Evolutionary conservation across 2,797 vertebrate species (phyloP), one percentile per base, ranked within the genome.

Genomic region (Petrocephalus sullivani): DNA sequence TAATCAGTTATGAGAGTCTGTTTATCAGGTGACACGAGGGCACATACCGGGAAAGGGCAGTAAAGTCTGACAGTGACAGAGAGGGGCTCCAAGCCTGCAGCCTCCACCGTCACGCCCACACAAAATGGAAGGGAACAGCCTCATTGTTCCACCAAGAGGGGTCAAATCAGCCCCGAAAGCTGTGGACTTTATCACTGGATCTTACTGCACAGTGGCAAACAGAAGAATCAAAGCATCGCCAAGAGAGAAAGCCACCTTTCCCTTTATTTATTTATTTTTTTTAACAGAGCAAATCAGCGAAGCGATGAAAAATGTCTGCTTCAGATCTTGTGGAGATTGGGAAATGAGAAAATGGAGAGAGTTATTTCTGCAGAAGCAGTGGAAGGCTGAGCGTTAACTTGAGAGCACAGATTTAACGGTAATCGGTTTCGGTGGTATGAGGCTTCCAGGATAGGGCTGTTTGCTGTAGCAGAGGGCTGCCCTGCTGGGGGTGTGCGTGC

Each of bases 271-370:
- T 14, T 56, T 28, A 28, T 21, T 78, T 78, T 78, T 41, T 82
- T 37, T 53, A 78, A 87, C 87, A 88, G 86, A 83, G 81, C 28
- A 71, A 89, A 84, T 89, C 71, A 87, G 56, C 78, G 87, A 49
- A 49, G 85, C 64, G 54, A 28, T 21, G 83, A 75, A 57, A 67
- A 60, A 23, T 19, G 46, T 75, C 60, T 75, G n/a, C 60, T 16
- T 67, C 60, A 85, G 82, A 51, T 67, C 23, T 9, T 12, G 41
- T 37, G 75, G 46, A 87, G 41, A 83, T 14, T 64, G 51, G 85
- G 61, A 51, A 84, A 57, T 71, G 16, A 56, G 67, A 56, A 82
- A 33, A 85, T 16, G 8, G 46, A 10, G 33, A 61, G 58, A 85
- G 78, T 51, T 85, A 86, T 64, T 86, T 41, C 53, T 33, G 57